Evolutionary conservation across 1,140 invertebrate genomes (phyloP).

Genomic region (Penaeus vannamei): DNA sequence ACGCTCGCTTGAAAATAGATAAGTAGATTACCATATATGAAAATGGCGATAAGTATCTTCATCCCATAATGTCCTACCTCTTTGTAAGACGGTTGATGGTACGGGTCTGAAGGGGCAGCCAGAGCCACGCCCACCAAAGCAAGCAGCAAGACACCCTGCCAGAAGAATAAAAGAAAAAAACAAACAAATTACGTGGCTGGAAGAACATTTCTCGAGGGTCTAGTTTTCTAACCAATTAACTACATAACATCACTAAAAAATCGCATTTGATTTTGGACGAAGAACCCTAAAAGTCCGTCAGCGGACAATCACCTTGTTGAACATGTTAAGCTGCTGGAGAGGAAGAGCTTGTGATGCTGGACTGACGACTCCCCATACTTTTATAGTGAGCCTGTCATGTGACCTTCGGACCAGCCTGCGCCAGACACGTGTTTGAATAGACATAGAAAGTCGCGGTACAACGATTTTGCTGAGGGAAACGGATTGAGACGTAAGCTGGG

Average conservation of each 20-base stretch:
- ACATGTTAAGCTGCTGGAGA: neutral
- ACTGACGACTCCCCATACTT: neutral
- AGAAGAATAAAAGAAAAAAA: neutral
- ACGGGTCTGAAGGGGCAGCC: neutral
- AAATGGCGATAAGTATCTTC: too few relatives aligned
- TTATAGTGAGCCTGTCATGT: neutral
- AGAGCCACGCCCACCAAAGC: constrained; percentile 1
- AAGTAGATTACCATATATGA: too few relatives aligned
- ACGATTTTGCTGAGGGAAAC: too few relatives aligned
- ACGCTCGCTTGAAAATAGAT: too few relatives aligned
- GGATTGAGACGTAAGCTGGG: too few relatives aligned
- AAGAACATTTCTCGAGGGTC: too few relatives aligned
- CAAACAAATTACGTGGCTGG: too few relatives aligned
- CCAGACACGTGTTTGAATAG: neutral
- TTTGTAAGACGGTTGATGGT: constrained; percentile 5
- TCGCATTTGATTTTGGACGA: too few relatives aligned
- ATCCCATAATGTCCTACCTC: neutral
- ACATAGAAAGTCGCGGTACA: neutral
- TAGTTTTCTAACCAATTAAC: too few relatives aligned
- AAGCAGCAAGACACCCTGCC: neutral
- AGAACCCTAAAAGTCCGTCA: too few relatives aligned
- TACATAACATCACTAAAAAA: too few relatives aligned
- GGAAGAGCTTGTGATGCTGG: neutral
- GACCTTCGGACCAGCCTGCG: neutral
- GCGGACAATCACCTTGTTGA: neutral